Conservation (phyloP, 1,140 invertebrate species). For the Carcinoscorpius rotundicauda region DNA sequence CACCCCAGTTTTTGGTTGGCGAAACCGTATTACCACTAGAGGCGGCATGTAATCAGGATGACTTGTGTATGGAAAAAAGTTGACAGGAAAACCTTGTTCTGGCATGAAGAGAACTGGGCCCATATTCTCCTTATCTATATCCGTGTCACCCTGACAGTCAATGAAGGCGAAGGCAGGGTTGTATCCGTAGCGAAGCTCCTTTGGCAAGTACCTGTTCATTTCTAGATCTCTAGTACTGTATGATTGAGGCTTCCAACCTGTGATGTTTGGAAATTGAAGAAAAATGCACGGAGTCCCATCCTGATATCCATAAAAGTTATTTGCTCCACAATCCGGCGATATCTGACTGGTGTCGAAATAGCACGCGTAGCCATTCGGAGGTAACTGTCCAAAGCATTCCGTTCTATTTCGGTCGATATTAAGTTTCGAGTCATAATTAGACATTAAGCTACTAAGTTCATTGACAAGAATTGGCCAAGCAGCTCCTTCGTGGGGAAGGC, state of each 20-base stretch:
- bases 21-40: slow-evolving; percentile 18
- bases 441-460: slow-evolving; percentile 19
- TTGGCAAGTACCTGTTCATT: background rate
- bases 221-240: slow-evolving; percentile 38
- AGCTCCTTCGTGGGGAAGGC: slow-evolving; percentile 14
- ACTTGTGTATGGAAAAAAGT: slow-evolving; percentile 16
- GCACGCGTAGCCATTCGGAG: slow-evolving; percentile 11
- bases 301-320: slow-evolving; percentile 22
- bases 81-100: slow-evolving; percentile 18
- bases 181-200: slow-evolving; percentile 1
- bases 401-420: slow-evolving; percentile 11
- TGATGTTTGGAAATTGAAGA: slow-evolving; percentile 21
- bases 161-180: slow-evolving; percentile 15
- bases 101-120: slow-evolving; percentile 18
- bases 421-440: slow-evolving; percentile 7
- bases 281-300: slow-evolving; percentile 23
- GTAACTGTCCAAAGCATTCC: slow-evolving; percentile 8
- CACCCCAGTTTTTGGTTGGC: slow-evolving; percentile 18
- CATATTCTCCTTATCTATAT: slow-evolving; percentile 22
- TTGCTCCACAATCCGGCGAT: slow-evolving; percentile 16
- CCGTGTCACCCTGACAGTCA: slow-evolving; percentile 21
- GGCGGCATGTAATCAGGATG: slow-evolving; percentile 21
- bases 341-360: slow-evolving; percentile 15
- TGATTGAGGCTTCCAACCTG: slow-evolving; percentile 18
- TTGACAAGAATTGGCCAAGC: slow-evolving; percentile 18